A percentile compares a stretch with the other conserved stretches of the same genome.
Evolutionary conservation across 2,113 vertebrate species (phyloP).

Genomic region (Sitta europaea): DNA sequence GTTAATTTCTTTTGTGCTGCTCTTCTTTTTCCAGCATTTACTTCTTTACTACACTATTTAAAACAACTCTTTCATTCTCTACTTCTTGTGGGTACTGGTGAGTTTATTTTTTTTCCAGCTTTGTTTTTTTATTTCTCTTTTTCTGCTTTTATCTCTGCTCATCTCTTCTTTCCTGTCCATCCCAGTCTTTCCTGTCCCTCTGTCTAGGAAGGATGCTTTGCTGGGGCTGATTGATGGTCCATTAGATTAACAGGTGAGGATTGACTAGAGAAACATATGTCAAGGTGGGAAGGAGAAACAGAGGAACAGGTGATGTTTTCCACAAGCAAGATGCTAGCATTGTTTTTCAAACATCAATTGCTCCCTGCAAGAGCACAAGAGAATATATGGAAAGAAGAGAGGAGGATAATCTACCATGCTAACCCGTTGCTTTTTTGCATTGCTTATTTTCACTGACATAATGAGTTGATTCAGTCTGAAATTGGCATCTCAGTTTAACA

Average conservation of each 20-base stretch:
- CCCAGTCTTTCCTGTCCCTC: neutral
- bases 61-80: neutral
- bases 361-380: neutral
- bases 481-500: constrained; percentile 10
- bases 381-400: neutral
- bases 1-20: neutral
- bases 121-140: neutral
- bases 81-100: neutral
- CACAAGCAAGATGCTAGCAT: neutral
- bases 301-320: constrained; percentile 64
- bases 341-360: constrained; percentile 35
- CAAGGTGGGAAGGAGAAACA: constrained; percentile 5
- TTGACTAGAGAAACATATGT: constrained; percentile 59
- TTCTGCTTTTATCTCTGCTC: neutral
- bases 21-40: neutral
- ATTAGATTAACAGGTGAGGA: constrained; percentile 70
- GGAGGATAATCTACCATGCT: neutral
- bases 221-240: constrained; percentile 56
- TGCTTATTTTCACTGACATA: constrained; percentile 16
- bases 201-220: constrained; percentile 16
- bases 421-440: neutral
- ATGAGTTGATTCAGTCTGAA: constrained; percentile 12
- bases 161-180: neutral
- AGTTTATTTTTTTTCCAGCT: neutral
- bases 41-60: neutral